Percentiles rank a stretch among this genome's conserved stretches.
Evolutionary conservation across 2,113 vertebrate genomes (phyloP).

Genomic region (Perca schrenkii): DNA sequence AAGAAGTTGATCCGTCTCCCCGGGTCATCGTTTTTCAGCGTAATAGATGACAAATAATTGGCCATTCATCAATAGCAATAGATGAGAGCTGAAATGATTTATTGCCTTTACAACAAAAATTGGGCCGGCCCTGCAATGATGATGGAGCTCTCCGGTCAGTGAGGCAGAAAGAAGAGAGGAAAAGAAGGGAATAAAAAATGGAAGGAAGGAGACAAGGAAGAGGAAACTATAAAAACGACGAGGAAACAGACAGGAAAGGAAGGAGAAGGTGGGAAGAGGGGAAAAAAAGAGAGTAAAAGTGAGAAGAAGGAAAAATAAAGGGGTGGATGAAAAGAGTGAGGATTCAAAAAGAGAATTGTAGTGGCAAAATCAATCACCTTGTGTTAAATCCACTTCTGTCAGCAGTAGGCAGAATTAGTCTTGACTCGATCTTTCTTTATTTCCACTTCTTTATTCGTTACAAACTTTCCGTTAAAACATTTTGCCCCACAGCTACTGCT

Average conservation of each 20-base stretch:
- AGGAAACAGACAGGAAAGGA: background rate
- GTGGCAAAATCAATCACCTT: too few relatives aligned
- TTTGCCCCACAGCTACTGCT: too few relatives aligned
- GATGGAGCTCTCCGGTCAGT: constrained; percentile 88
- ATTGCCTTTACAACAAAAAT: constrained; percentile 87
- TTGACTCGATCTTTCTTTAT: too few relatives aligned
- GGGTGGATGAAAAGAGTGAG: too few relatives aligned
- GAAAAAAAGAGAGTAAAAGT: too few relatives aligned
- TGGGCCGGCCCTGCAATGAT: constrained; percentile 68
- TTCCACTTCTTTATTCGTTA: too few relatives aligned
- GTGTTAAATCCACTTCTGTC: too few relatives aligned
- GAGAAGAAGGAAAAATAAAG: background rate
- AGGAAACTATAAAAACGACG: background rate
- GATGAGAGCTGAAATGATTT: constrained; percentile 99
- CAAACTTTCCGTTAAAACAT: too few relatives aligned
- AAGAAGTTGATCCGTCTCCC: constrained; percentile 91
- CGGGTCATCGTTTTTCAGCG: constrained; percentile 94
- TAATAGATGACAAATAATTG: constrained; percentile 99
- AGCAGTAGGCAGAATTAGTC: too few relatives aligned
- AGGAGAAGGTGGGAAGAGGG: background rate
- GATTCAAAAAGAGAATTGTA: background rate
- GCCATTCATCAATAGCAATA: constrained; percentile 99
- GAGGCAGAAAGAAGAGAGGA: constrained; percentile 74
- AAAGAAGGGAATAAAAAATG: constrained; percentile 17
- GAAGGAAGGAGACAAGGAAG: constrained; percentile 37